Evolutionary conservation across 2,888 invertebrate species (phyloP).

Genomic region (Apamea anceps): DNA sequence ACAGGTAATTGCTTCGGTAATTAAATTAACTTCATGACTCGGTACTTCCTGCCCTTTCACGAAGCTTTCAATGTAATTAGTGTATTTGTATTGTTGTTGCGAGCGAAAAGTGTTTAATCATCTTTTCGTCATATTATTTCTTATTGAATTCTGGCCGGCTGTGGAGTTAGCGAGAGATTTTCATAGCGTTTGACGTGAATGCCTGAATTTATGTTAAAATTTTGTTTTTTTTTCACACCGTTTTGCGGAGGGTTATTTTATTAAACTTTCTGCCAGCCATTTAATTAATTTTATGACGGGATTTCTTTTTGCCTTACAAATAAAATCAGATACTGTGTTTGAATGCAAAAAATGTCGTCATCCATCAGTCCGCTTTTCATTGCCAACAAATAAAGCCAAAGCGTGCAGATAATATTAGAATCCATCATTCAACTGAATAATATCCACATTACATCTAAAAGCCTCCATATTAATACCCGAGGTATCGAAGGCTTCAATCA

Average conservation of each 20-base stretch:
- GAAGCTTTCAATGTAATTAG: conserved; percentile 51
- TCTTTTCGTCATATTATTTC: conserved; percentile 36
- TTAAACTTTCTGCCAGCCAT: conserved; percentile 8
- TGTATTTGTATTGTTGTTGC: conserved; percentile 40
- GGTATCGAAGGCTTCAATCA: conserved; percentile 2
- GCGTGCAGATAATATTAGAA: not conserved
- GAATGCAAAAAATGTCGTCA: not conserved
- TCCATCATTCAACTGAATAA: not conserved
- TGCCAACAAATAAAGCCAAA: not conserved
- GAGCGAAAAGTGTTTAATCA: conserved; percentile 30
- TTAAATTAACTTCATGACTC: conserved; percentile 61
- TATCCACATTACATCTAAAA: not conserved
- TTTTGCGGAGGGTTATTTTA: conserved; percentile 21
- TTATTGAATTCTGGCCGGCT: conserved; percentile 35
- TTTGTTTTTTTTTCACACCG: conserved; percentile 1
- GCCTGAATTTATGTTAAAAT: conserved; percentile 17
- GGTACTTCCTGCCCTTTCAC: conserved; percentile 40
- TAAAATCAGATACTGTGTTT: not conserved
- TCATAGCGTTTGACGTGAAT: conserved; percentile 3
- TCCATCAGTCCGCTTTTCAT: not conserved
- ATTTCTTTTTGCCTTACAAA: not conserved
- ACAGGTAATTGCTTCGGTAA: conserved; percentile 58
- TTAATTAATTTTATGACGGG: not conserved
- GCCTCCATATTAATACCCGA: not conserved
- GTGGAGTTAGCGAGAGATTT: not conserved